Evolutionary conservation across 2,797 vertebrate genomes (phyloP).

Genomic region (Phoxinus dragarum): DNA sequence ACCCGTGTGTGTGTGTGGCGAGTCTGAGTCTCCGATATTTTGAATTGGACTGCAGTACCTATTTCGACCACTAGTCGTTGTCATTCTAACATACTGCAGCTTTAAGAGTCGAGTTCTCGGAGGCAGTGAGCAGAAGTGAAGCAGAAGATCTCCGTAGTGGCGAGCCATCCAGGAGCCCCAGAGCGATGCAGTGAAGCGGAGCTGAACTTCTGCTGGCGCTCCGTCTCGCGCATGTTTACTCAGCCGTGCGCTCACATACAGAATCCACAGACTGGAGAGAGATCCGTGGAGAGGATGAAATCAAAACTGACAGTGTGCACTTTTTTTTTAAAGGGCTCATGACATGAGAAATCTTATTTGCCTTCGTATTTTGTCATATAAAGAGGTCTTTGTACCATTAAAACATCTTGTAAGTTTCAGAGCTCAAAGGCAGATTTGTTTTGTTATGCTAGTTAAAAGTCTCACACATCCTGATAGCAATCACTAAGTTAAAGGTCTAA

Average conservation of each 20-base stretch:
- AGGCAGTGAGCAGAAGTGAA: constrained; percentile 24
- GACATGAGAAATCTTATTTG: neutral
- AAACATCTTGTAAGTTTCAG: neutral
- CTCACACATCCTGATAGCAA: no score
- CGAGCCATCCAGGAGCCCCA: constrained; percentile 11
- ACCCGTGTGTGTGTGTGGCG: no score
- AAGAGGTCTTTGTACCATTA: neutral
- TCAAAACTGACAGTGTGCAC: neutral
- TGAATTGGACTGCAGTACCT: no score
- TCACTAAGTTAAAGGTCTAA: no score
- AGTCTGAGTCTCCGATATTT: no score
- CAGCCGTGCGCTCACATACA: neutral
- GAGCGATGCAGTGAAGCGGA: neutral
- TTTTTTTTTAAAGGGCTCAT: neutral
- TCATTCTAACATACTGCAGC: no score
- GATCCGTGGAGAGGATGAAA: neutral
- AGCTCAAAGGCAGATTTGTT: no score
- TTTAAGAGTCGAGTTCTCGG: neutral
- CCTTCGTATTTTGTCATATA: neutral
- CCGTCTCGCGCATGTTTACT: neutral
- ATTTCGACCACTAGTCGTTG: no score
- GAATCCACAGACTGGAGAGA: neutral
- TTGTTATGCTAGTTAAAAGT: no score
- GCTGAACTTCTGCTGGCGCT: neutral
- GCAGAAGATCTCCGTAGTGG: constrained; percentile 22